phyloP scores from a whole-genome alignment of 2,113 vertebrate species.

The Trinectes maculatus region DNA sequence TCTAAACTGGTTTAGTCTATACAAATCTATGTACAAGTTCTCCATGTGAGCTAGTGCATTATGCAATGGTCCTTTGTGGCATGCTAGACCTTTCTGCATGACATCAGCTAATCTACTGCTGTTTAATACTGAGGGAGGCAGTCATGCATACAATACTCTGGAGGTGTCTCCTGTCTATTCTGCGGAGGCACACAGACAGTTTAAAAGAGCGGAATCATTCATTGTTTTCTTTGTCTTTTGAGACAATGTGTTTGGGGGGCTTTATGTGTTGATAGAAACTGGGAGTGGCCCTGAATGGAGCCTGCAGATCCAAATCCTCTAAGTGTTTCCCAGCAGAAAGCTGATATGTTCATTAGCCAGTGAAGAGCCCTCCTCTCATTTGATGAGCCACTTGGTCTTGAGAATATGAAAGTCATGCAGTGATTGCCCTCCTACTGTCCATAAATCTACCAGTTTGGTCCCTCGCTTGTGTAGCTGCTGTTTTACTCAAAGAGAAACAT shows the following conservation, averaged over 20 bases:
- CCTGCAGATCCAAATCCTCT: conserved; percentile 27
- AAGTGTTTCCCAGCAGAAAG: conserved; percentile 10
- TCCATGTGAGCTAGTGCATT: conserved; percentile 5
- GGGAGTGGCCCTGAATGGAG: conserved; percentile 23
- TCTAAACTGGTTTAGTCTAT: neutral
- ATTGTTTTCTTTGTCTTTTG: conserved; percentile 51
- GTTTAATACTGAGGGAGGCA: conserved; percentile 2
- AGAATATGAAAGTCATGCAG: conserved; percentile 50
- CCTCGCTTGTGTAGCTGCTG: conserved; percentile 5
- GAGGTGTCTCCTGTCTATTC: conserved; percentile 5
- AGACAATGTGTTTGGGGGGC: neutral
- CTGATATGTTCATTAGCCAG: conserved; percentile 29
- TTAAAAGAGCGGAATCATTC: conserved; percentile 32
- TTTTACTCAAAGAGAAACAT: conserved; percentile 17
- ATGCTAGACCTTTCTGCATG: conserved; percentile 18
- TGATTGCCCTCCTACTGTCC: conserved; percentile 12
- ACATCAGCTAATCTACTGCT: conserved; percentile 11
- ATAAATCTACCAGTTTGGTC: conserved; percentile 1
- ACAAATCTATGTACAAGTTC: neutral
- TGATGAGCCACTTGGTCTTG: conserved; percentile 30
- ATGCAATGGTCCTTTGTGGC: conserved; percentile 2
- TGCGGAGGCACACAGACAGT: conserved; percentile 5
- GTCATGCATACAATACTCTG: conserved; percentile 10
- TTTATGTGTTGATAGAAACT: neutral
- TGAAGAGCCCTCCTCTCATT: conserved; percentile 35